Percentiles rank a stretch among this genome's conserved stretches.
Conservation (phyloP, 2,888 invertebrate genomes). For the Microctonus aethiopoides region DNA sequence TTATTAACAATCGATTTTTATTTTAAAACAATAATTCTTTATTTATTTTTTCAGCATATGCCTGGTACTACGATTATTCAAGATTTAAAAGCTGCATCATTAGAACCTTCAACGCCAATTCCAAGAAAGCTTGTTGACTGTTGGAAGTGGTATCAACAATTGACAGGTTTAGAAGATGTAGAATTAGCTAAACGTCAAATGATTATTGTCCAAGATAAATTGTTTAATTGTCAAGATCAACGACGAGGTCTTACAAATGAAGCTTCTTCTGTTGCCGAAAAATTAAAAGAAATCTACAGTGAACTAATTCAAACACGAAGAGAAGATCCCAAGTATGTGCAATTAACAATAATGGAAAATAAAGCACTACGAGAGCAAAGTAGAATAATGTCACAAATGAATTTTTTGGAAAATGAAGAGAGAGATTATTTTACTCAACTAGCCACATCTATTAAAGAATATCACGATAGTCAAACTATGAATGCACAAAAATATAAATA, state of each 20-base stretch:
- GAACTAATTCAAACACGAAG: conserved; percentile 59
- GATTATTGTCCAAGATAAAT: conserved; percentile 55
- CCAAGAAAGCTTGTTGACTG: conserved; percentile 54
- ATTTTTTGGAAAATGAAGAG: conserved; percentile 59
- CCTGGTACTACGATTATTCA: conserved; percentile 54
- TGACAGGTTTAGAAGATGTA: conserved; percentile 58
- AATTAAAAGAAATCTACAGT: conserved; percentile 59
- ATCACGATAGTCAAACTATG: conserved; percentile 61
- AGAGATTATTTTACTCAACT: conserved; percentile 59
- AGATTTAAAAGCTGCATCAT: conserved; percentile 46
- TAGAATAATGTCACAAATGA: conserved; percentile 49
- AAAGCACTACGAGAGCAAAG: conserved; percentile 58
- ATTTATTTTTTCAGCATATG: conserved; percentile 48
- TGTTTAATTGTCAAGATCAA: conserved; percentile 59
- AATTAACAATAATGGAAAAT: conserved; percentile 61
- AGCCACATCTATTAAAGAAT: conserved; percentile 63
- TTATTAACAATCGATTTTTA: not conserved
- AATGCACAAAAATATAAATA: conserved; percentile 62
- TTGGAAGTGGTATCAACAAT: conserved; percentile 62
- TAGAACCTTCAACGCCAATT: conserved; percentile 50
- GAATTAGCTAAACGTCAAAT: conserved; percentile 57
- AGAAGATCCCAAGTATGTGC: conserved; percentile 62
- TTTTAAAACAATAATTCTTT: too few species aligned
- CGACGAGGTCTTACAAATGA: conserved; percentile 51
- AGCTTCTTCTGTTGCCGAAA: conserved; percentile 48